A percentile compares a stretch with the other conserved stretches of the same genome.
These are phyloP conservation scores for Tetraneura akinire DNA, from an alignment of 1,140 invertebrate genomes.

Conservation along the genomic window DNA sequence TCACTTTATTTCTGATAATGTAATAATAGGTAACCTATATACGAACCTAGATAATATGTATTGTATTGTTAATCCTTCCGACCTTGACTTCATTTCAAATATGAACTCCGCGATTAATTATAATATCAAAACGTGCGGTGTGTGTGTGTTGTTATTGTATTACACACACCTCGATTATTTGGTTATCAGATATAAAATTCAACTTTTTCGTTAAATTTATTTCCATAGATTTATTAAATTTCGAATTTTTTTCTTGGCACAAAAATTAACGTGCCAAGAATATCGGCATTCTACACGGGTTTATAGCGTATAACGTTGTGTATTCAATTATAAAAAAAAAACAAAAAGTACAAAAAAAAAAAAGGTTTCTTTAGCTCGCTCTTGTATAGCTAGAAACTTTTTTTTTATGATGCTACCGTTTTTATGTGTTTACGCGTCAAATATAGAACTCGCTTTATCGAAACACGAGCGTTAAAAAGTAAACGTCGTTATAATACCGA, in stretches of 20 bases:
- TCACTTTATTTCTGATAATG: too few species aligned
- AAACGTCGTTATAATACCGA: background rate
- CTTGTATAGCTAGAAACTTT: slow-evolving; percentile 4
- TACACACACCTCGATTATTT: background rate
- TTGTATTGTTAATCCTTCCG: too few species aligned
- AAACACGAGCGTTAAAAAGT: background rate
- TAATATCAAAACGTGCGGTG: too few species aligned
- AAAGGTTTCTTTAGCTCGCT: background rate
- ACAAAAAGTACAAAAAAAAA: background rate
- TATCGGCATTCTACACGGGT: background rate
- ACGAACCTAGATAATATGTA: too few species aligned
- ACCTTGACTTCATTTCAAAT: background rate
- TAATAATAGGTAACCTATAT: too few species aligned
- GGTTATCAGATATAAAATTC: too few species aligned
- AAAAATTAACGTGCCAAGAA: slow-evolving; percentile 12
- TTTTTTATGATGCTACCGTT: slow-evolving; percentile 15
- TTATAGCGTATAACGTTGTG: background rate
- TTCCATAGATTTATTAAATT: background rate
- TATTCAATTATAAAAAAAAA: slow-evolving; percentile 8
- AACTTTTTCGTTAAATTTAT: background rate
- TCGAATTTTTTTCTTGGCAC: too few species aligned
- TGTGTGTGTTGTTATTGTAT: background rate
- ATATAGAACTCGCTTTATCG: background rate
- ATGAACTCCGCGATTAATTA: too few species aligned
- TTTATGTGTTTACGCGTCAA: background rate